Evolutionary conservation across 1,140 invertebrate genomes (phyloP).

Genomic region (Copidosoma floridanum): DNA sequence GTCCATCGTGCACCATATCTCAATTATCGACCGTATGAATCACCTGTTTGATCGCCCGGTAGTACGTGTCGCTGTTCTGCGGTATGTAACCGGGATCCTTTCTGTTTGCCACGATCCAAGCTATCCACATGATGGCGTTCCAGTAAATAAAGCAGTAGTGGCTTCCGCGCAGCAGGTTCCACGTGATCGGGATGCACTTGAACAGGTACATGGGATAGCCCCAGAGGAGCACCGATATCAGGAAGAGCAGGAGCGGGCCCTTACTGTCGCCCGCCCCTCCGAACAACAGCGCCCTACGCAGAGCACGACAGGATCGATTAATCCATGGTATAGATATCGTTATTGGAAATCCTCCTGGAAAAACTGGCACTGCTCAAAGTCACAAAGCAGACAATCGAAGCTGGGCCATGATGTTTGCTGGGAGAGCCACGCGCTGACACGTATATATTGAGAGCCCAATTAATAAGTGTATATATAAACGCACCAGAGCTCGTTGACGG

Average conservation of each 20-base stretch:
- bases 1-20: no score
- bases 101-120: slow-evolving; percentile 84
- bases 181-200: slow-evolving; percentile 85
- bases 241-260: slow-evolving; percentile 80
- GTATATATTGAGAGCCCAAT: no score
- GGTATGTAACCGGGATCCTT: slow-evolving; percentile 87
- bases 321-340: no score
- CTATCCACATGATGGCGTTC: slow-evolving; percentile 90
- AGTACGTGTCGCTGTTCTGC: slow-evolving; percentile 84
- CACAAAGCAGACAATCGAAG: no score
- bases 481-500: slow-evolving; percentile 81
- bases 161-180: slow-evolving; percentile 78
- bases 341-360: no score
- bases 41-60: slow-evolving; percentile 79
- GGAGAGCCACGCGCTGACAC: no score
- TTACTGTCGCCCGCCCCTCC: slow-evolving; percentile 88
- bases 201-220: slow-evolving; percentile 92
- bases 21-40: slow-evolving; percentile 15
- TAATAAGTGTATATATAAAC: no score
- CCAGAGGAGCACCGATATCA: slow-evolving; percentile 83
- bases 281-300: slow-evolving; percentile 80
- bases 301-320: no score
- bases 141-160: slow-evolving; percentile 89
- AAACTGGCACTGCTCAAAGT: no score
- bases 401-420: no score